phyloP scores from a whole-genome alignment of 2,888 invertebrate genomes.

The Pyralis farinalis region DNA sequence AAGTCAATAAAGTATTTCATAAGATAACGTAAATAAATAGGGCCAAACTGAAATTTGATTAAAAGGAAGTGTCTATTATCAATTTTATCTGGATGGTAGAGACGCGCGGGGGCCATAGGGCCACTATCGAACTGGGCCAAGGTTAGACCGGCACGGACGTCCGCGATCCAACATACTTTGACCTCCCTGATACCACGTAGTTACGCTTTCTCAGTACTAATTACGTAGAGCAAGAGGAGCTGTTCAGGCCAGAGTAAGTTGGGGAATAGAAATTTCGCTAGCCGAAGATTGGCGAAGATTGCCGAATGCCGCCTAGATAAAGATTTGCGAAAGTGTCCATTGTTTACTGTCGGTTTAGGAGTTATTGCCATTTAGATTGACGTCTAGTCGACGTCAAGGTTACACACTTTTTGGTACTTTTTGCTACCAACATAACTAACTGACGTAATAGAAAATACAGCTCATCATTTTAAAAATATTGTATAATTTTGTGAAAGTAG shows the following conservation, averaged over 20 bases:
- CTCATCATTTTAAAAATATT: too few relatives aligned
- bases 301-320: conserved; percentile 25
- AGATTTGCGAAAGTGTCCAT: conserved; percentile 12
- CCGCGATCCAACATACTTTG: conserved; percentile 38
- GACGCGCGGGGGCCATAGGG: conserved; percentile 22
- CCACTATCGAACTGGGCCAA: conserved; percentile 66
- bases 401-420: too few relatives aligned
- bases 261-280: conserved; percentile 31
- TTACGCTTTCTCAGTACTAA: conserved; percentile 25
- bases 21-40: not conserved
- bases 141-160: conserved; percentile 38
- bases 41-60: conserved; percentile 21
- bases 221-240: conserved; percentile 23
- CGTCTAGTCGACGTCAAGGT: conserved; percentile 1
- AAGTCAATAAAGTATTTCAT: too few relatives aligned
- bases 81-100: conserved; percentile 44
- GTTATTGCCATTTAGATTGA: conserved; percentile 9
- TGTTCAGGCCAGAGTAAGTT: conserved; percentile 30
- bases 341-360: conserved; percentile 10
- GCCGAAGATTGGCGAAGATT: conserved; percentile 49
- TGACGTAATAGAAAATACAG: too few relatives aligned
- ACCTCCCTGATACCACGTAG: conserved; percentile 37
- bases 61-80: conserved; percentile 50
- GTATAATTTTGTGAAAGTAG: too few relatives aligned
- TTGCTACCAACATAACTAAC: too few relatives aligned